Evolutionary conservation across 2,797 vertebrate genomes (phyloP).

Genomic region (Hypotaenidia philippensis): DNA sequence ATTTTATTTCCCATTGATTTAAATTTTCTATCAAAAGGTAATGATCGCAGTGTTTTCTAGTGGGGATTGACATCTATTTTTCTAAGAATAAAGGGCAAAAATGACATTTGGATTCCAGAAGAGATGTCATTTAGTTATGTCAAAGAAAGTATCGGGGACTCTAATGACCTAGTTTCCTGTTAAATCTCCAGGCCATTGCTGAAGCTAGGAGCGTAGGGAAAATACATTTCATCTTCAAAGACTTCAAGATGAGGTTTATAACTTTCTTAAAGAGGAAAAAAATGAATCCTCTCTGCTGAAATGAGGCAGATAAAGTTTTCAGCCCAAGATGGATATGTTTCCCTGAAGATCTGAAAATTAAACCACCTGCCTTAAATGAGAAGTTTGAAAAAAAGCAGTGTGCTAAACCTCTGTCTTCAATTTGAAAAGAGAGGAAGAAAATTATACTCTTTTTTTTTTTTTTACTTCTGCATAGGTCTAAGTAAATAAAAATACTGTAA

Average conservation of each 20-base stretch:
- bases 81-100: conserved; percentile 57
- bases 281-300: conserved; percentile 48
- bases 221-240: conserved; percentile 63
- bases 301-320: conserved; percentile 47
- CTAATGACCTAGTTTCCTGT: conserved; percentile 59
- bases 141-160: conserved; percentile 50
- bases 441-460: neutral
- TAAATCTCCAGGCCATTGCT: conserved; percentile 64
- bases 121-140: conserved; percentile 58
- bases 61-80: conserved; percentile 49
- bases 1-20: conserved; percentile 44
- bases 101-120: conserved; percentile 50
- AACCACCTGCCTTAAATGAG: conserved; percentile 11
- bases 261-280: conserved; percentile 48
- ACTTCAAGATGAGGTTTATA: conserved; percentile 60
- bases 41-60: conserved; percentile 22
- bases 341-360: conserved; percentile 51
- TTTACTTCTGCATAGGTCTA: neutral
- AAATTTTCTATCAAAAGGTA: conserved; percentile 29
- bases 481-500: neutral
- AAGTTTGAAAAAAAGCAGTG: conserved; percentile 13
- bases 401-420: neutral
- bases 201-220: conserved; percentile 48
- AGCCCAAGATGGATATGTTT: conserved; percentile 33
- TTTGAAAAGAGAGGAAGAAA: neutral